Evolutionary conservation across 2,888 invertebrate genomes (phyloP), one percentile per base, ranked within the genome.

Genomic region (Dorcus hopei): DNA sequence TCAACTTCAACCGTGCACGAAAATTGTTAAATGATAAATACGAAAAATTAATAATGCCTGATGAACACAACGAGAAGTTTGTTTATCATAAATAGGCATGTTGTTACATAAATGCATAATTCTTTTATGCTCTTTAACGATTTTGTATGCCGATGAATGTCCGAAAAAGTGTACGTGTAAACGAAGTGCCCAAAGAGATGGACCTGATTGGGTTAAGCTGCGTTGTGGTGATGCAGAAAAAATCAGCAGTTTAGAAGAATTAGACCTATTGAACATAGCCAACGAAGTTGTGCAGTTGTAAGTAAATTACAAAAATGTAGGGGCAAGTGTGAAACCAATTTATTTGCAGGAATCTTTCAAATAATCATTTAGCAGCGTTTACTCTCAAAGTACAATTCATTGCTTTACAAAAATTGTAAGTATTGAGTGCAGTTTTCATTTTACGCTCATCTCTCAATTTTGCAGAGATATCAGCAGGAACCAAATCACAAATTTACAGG

Each of bases 391-490:
- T 87, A 55, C 83, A 85, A 75, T 77, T 89, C 56, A 84, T 86
- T 14, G 82, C 80, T 70, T 79, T 90, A 70, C 87, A 88, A 71
- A 88, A 87, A 80, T 74, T 90, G 89, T 89, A 80, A 87, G 87
- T 82, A 68, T 58, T 55, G 33, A 45, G n/a, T 48, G 19, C 5
- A 49, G 45, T 42, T 41, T 42, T 19, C 5, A 5, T 5, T 14
- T 38, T 16, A 8, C 19, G 1, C 9, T 51, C 51, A 51, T 16
- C 9, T n/a, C 6, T 49, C 42, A 4, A 53, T 3, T 9, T 39
- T 50, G 23, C 79, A 90, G 91, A 70, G 91, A 94, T 78, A 80
- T 95, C 52, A 91, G 90, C 73, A 87, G 85, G 72, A 95, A 94
- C 76, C 84, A 87, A 67, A 88, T 95, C 72, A 83, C 85, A 47